phyloP scores from a whole-genome alignment of 2,113 vertebrate genomes.

The Tyto alba region DNA sequence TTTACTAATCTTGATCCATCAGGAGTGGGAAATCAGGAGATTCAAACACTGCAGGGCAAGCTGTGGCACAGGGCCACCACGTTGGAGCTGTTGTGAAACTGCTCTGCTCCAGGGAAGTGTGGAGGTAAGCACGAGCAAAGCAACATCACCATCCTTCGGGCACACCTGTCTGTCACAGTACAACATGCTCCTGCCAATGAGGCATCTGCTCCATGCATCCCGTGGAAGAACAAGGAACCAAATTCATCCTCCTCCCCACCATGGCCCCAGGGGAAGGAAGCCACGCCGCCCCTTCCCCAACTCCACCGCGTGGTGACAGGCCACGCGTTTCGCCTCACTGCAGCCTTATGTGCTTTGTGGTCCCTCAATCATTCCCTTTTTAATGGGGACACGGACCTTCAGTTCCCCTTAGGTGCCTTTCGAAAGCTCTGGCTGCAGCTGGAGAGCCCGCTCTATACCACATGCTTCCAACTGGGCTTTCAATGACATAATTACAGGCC shows the following conservation, averaged over 20 bases:
- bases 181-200: not conserved
- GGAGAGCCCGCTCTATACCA: not conserved
- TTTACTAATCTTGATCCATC: not conserved
- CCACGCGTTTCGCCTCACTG: not conserved
- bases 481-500: conserved; percentile 32
- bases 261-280: not conserved
- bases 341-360: fast-evolving
- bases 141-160: not conserved
- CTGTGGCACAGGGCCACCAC: fast-evolving
- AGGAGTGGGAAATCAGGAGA: not conserved
- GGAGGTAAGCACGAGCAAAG: not conserved
- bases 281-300: not conserved
- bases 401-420: not conserved
- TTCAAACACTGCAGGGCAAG: not conserved
- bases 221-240: not conserved
- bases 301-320: fast-evolving
- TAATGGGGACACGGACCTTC: not conserved
- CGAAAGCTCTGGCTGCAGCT: not conserved
- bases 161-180: not conserved
- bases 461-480: not conserved
- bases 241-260: not conserved
- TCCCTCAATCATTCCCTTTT: not conserved
- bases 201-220: not conserved
- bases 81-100: fast-evolving
- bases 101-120: fast-evolving